These are phyloP conservation scores for Pogoniulus pusillus DNA, from an alignment of 2,797 vertebrate species.

Conservation along the genomic window DNA sequence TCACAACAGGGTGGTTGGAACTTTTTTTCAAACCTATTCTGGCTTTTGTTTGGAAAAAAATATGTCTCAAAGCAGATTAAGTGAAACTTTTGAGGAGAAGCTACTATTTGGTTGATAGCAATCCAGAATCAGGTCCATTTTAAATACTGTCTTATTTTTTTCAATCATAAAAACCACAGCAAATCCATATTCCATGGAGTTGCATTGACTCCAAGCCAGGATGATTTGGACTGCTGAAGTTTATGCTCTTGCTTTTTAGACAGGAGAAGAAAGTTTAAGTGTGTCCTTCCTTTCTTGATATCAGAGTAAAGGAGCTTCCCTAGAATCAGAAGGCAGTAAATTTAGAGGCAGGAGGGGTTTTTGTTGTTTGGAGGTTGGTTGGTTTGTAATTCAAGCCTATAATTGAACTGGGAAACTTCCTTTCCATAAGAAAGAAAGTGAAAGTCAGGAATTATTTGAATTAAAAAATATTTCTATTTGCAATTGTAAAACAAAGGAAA, in stretches of 20 bases:
- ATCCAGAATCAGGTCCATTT: not conserved
- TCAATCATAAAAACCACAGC: not conserved
- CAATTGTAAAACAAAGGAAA: rapidly evolving
- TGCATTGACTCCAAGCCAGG: not conserved
- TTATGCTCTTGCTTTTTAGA: not conserved
- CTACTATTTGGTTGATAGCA: not conserved
- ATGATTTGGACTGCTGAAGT: not conserved
- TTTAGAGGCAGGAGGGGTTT: not conserved
- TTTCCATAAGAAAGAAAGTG: not conserved
- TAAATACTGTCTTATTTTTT: not conserved
- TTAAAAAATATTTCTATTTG: not conserved
- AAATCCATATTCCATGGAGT: not conserved
- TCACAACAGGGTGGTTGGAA: not conserved
- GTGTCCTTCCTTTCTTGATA: not conserved
- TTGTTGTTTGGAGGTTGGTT: not conserved
- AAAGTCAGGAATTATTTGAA: not conserved
- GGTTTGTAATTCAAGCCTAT: not conserved
- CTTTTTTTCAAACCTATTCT: not conserved
- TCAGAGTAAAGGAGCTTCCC: not conserved
- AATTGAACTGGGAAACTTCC: not conserved
- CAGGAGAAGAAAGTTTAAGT: not conserved
- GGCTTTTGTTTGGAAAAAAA: not conserved
- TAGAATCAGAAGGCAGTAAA: not conserved
- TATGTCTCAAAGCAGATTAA: not conserved
- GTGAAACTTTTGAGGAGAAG: not conserved